Percentiles rank a stretch among this genome's conserved stretches.
Evolutionary conservation across 2,113 vertebrate species (phyloP).

Genomic region (Bujurquina vittata): DNA sequence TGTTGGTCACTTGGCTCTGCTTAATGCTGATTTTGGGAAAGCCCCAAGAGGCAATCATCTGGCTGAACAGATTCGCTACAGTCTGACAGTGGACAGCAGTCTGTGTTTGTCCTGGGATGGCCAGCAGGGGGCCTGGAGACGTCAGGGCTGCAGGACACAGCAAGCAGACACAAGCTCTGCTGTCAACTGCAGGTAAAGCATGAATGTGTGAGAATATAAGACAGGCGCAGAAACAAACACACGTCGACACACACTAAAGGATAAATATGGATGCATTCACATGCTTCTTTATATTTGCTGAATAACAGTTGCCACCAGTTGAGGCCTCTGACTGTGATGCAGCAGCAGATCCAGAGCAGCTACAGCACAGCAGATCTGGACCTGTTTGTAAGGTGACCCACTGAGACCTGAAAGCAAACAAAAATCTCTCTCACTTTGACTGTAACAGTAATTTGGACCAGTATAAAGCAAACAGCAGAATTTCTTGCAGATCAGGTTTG

Average conservation of each 20-base stretch:
- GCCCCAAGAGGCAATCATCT: slow-evolving; percentile 53
- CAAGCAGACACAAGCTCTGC: slow-evolving; percentile 43
- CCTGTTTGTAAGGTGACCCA: slow-evolving; percentile 70
- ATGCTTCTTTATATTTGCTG: not conserved
- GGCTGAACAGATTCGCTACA: slow-evolving; percentile 77
- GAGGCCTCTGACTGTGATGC: slow-evolving; percentile 67
- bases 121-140: slow-evolving; percentile 73
- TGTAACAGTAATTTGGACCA: not conserved
- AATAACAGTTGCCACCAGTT: slow-evolving; percentile 77
- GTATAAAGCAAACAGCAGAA: not conserved
- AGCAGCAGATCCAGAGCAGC: slow-evolving; percentile 62
- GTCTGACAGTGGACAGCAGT: slow-evolving; percentile 70
- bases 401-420: not conserved
- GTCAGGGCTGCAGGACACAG: slow-evolving; percentile 60
- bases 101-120: slow-evolving; percentile 82
- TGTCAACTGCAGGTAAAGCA: slow-evolving; percentile 84
- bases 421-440: not conserved
- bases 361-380: slow-evolving; percentile 62
- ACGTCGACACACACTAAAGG: not conserved
- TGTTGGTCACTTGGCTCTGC: slow-evolving; percentile 77
- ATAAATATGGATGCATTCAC: not conserved
- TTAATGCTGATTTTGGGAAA: slow-evolving; percentile 80
- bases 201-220: not conserved
- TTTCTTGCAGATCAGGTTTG: not conserved
- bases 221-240: not conserved